A percentile compares a stretch with the other conserved stretches of the same genome.
Evolutionary conservation across 2,113 vertebrate genomes (phyloP).

Genomic region (Syrmaticus mikado): DNA sequence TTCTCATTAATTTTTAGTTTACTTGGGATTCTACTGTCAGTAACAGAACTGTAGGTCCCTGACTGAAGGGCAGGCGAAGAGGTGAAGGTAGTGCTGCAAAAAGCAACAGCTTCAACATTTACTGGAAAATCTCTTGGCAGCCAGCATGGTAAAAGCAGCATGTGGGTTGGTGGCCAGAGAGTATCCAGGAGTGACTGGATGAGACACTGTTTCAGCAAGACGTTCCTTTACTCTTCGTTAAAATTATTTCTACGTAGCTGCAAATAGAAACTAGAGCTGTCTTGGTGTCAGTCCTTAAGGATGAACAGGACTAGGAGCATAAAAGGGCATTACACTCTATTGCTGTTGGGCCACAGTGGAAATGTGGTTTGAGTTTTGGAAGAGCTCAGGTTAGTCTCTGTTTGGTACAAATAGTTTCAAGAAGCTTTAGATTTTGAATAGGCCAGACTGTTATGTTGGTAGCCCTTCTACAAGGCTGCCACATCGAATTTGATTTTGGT

Average conservation of each 20-base stretch:
- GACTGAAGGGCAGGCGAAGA: background rate
- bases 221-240: constrained; percentile 58
- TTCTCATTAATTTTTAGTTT: background rate
- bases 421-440: constrained; percentile 20
- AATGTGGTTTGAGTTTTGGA: constrained; percentile 36
- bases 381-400: constrained; percentile 27
- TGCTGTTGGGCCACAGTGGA: constrained; percentile 42
- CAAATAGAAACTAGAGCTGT: constrained; percentile 32
- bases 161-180: constrained; percentile 31
- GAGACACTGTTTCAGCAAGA: constrained; percentile 53
- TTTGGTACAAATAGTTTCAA: background rate
- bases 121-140: constrained; percentile 62
- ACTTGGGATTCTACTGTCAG: background rate
- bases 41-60: background rate
- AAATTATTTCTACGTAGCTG: constrained; percentile 39
- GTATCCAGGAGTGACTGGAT: constrained; percentile 46
- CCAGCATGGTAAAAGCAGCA: background rate
- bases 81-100: constrained; percentile 11
- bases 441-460: background rate
- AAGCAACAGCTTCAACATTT: constrained; percentile 3
- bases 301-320: background rate
- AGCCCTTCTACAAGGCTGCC: background rate
- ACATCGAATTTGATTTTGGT: background rate
- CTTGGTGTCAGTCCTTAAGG: constrained; percentile 11
- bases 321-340: background rate